Evolutionary conservation across 2,888 invertebrate species (phyloP).

Genomic region (Orthosia gracilis): DNA sequence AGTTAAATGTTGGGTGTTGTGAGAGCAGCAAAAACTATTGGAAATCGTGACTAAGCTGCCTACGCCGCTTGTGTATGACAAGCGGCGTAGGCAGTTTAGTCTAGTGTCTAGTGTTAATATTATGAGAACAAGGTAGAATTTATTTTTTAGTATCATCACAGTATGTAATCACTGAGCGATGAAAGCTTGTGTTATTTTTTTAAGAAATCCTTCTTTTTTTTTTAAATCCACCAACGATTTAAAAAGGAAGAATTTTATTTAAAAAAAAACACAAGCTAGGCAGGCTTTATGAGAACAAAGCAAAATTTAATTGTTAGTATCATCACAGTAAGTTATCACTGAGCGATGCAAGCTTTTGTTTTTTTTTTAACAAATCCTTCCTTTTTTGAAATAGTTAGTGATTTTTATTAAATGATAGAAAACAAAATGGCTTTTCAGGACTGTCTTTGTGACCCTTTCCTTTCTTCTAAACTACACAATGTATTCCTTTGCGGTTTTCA

Average conservation of each 20-base stretch:
- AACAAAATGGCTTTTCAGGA: too few species aligned
- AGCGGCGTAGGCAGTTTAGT: too few species aligned
- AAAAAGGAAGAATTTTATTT: too few species aligned
- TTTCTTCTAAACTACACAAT: too few species aligned
- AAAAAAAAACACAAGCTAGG: too few species aligned
- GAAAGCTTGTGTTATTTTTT: not conserved
- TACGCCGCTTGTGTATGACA: slow-evolving; percentile 11
- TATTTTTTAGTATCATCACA: slow-evolving; percentile 7
- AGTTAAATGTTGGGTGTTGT: not conserved
- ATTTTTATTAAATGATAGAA: too few species aligned
- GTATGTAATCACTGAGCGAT: not conserved
- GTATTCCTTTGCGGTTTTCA: too few species aligned
- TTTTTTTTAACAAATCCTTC: not conserved
- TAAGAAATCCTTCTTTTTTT: not conserved
- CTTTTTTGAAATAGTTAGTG: too few species aligned
- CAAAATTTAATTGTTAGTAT: slow-evolving; percentile 14
- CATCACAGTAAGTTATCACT: too few species aligned
- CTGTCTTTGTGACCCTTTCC: too few species aligned
- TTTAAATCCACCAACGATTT: too few species aligned
- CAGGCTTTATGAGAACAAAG: slow-evolving; percentile 21
- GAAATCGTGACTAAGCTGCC: not conserved
- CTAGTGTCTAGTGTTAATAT: too few species aligned
- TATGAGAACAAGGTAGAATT: slow-evolving; percentile 8
- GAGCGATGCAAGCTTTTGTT: not conserved
- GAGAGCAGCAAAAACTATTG: slow-evolving; percentile 28